A percentile compares a stretch with the other conserved stretches of the same genome.
These are phyloP conservation scores for Bradypus variegatus DNA, from an alignment of 2,797 vertebrate genomes.

Conservation along the genomic window DNA sequence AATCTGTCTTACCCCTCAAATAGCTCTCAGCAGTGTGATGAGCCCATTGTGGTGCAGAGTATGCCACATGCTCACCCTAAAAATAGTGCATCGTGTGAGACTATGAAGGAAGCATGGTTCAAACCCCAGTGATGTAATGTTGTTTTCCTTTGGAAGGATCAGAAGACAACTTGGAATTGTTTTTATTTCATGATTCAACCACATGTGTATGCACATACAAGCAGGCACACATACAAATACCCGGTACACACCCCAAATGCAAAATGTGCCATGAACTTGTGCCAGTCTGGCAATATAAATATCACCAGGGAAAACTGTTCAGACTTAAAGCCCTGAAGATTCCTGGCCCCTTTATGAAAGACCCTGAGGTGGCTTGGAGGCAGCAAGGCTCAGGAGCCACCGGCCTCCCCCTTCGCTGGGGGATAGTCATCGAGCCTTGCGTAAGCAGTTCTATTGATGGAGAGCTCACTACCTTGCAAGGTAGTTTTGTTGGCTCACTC, in stretches of 20 bases:
- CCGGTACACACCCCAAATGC: neutral
- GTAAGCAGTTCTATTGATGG: neutral
- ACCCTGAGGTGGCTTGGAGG: neutral
- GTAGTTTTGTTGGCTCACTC: neutral
- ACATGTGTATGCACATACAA: neutral
- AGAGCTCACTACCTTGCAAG: neutral
- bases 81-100: neutral
- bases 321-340: neutral
- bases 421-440: neutral
- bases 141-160: neutral
- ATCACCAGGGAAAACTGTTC: neutral
- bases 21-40: neutral
- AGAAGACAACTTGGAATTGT: neutral
- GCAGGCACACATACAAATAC: neutral
- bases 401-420: neutral
- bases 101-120: neutral
- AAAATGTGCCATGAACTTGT: neutral
- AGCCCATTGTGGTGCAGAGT: neutral
- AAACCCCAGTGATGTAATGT: neutral
- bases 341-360: neutral
- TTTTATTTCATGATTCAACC: neutral
- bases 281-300: neutral
- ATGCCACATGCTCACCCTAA: neutral
- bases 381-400: neutral
- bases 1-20: neutral